Evolutionary conservation across 2,797 vertebrate species (phyloP), one percentile per base, ranked within the genome.

Genomic region (Artibeus jamaicensis): DNA sequence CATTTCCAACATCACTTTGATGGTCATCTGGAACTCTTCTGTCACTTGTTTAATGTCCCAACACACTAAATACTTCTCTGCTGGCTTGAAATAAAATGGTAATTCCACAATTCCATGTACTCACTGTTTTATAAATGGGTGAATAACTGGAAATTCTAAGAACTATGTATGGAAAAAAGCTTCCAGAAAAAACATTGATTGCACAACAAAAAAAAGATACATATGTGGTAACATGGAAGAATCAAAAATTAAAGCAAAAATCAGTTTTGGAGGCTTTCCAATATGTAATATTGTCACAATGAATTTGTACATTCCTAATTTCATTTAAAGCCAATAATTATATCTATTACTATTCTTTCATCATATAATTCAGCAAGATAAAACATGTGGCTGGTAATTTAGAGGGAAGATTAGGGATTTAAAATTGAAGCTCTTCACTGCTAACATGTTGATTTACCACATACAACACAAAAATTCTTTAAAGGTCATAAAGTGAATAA

Each of bases 11-110:
- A 42, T 85, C 70, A 77, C 34, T 85, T 18, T 76, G 50, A 92
- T 88, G 81, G 53, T 84, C 73, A 89, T 44, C 70, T 67, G 55
- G 50, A 95, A 87, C 42, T 87, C 67, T 39, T 84, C 37, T 37
- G 26, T 53, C 53, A 83, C 22, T 88, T 95, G 67, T n/a, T 94
- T 68, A 93, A 79, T 42, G 29, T 74, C 76, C 62, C 37, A 55
- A 26, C 32, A 24, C 1, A 84, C 67, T 91, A 89, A 86, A 44
- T 91, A 62, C 5, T 91, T 89, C 88, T 65, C 91, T 93, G 59
- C 29, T 37, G 46, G 77, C 50, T 84, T 93, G 19, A 97, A 95
- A 94, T 91, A 78, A 84, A 92, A 92, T 16, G 15, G 39, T 71
- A 91, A 89, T 85, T 74, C 26, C 42, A 87, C 21, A 26, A 67